Evolutionary conservation across 53 echinoderm and acorn worm genomes (phyloP), one percentile per base, ranked within the genome.

Genomic region (Antedon mediterranea): DNA sequence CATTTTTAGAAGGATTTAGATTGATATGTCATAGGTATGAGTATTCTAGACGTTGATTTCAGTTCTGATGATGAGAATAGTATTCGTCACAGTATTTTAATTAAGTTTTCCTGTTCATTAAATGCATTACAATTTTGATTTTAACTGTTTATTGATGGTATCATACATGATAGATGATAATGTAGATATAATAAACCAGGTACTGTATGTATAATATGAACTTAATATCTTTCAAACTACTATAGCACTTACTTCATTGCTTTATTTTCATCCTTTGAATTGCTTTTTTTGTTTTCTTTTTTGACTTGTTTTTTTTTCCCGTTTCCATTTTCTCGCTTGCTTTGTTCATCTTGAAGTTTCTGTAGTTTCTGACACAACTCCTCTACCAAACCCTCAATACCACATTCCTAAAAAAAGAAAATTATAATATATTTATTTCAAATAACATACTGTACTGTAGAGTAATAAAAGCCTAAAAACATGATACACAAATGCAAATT

Each of bases 331-430:
- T 57, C 71, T 28, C 73, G 74, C 37, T 83, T 82, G 72, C 90
- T 87, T 74, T 91, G 83, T 71, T 97, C 97, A 82, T 91, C 97
- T 78, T 97, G 92, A 4, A 97, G 92, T 71, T 87, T 87, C 88
- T 92, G 92, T 81, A 97, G 86, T 76, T 91, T 97, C 43, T 89
- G 77, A 77, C 97, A 97, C 29, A 97, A 86, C 78, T 97, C 97
- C 73, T 97, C 97, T 30, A 97, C 97, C 26, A 97, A 85, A 76
- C 89, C 87, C 71, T 97, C 97, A 73, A 97, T 97, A 34, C 91
- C 97, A 86, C 97, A 97, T 77, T 97, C 97, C 97, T 97, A 72
- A 4, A 33, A 14, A 43, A 37, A 44, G 37, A 71, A 77, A 77
- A 33, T 31, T 5, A 34, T n/a, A 43, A 28, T 26, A 6, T 11